phyloP scores from a whole-genome alignment of 1,140 invertebrate species.

The Hylaeus volcanicus region DNA sequence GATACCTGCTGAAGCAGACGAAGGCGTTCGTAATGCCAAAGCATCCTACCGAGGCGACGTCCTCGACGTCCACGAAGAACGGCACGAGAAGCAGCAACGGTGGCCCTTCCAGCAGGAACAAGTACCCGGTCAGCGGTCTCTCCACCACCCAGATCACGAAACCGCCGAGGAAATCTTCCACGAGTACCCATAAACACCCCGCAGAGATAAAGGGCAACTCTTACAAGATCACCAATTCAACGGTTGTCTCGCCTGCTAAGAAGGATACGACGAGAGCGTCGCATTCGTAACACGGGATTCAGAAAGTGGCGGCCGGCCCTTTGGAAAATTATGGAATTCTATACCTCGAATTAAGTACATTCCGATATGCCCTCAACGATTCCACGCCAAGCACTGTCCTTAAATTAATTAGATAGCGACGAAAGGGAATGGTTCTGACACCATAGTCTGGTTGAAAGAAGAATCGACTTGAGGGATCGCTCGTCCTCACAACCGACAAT shows the following conservation, averaged over 20 bases:
- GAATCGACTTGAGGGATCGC: not conserved
- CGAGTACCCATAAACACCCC: constrained; percentile 83
- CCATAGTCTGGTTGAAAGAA: not conserved
- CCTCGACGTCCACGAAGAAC: constrained; percentile 72
- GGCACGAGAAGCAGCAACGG: constrained; percentile 75
- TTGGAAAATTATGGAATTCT: constrained; percentile 15
- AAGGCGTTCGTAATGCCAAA: constrained; percentile 90
- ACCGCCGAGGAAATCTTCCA: constrained; percentile 80
- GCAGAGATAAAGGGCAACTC: constrained; percentile 77
- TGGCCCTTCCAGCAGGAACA: constrained; percentile 76
- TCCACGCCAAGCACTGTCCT: not conserved
- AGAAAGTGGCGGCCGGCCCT: not conserved
- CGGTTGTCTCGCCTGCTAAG: constrained; percentile 60
- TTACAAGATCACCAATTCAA: constrained; percentile 59
- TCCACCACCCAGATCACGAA: constrained; percentile 83
- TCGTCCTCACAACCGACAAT: not conserved
- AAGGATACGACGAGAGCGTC: constrained; percentile 73
- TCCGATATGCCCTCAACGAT: constrained; percentile 31
- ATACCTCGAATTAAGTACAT: constrained; percentile 55
- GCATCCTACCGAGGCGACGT: constrained; percentile 78
- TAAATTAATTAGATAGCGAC: not conserved
- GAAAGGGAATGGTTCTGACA: constrained; percentile 4
- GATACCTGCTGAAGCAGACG: constrained; percentile 90
- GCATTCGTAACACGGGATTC: constrained; percentile 67
- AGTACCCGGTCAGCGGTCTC: constrained; percentile 84